Conservation (phyloP, 2,113 vertebrate species). For the Austrofundulus limnaeus region DNA sequence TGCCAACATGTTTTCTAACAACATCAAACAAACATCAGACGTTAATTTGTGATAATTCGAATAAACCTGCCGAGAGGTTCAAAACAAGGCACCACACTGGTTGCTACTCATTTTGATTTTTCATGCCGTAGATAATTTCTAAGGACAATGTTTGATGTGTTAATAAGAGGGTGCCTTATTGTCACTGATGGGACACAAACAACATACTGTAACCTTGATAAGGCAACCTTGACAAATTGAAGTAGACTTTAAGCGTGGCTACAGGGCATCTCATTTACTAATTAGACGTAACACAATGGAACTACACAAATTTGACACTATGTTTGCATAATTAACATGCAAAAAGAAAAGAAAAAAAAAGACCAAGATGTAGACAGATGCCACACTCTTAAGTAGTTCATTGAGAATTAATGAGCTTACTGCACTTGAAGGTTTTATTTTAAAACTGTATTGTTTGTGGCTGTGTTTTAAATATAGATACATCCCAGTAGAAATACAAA, state of each 20-base stretch:
- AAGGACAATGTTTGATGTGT: neutral
- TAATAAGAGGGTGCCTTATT: neutral
- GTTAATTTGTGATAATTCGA: constrained; percentile 64
- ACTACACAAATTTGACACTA: neutral
- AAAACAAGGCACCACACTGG: constrained; percentile 29
- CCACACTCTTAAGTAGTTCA: too few species aligned
- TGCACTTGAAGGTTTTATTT: too few species aligned
- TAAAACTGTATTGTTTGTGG: too few species aligned
- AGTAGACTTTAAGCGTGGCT: neutral
- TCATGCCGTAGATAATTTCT: constrained; percentile 24
- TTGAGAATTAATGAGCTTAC: too few species aligned
- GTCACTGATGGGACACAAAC: neutral
- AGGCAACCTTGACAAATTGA: neutral
- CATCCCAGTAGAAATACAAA: too few species aligned
- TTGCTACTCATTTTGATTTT: constrained; percentile 3
- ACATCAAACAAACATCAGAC: constrained; percentile 64
- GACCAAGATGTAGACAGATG: too few species aligned
- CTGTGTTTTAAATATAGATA: too few species aligned
- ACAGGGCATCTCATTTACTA: neutral
- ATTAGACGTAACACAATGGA: neutral
- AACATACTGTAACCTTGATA: too few species aligned
- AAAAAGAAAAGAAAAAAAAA: too few species aligned
- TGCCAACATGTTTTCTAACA: constrained; percentile 45
- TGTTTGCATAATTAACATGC: too few species aligned
- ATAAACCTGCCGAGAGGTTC: constrained; percentile 49